Base-by-base conservation (phyloP, 2,797 vertebrate species). In the Falco novaeseelandiae region DNA sequence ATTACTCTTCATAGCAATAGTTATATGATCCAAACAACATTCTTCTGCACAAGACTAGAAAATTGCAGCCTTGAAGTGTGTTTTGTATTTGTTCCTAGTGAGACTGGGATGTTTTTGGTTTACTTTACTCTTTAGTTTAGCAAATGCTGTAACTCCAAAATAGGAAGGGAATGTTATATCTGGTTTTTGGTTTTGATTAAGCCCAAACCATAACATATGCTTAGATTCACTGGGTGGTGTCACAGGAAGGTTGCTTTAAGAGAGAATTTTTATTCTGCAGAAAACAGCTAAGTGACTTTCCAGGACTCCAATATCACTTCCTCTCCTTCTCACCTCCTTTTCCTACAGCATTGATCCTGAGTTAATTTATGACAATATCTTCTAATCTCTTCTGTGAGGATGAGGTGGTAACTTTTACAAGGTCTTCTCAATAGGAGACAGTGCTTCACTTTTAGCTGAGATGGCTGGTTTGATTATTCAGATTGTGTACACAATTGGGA, bases 121-220 rank as follows among this genome's bases (percentile, higher is more conserved):
- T 88, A 51, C 23, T 85, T 93, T 38, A 36, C 27, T 87, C 55
- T 92, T 80, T 23, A 61, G 22, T 92, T 89, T 67, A 74, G 29
- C 38, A 93, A 87, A 91, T 72, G 25, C n/a, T 87, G 6, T 52
- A 69, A 65, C 49, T 72, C 38, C 42, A 73, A 90, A 91, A 69
- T 79, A 22, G 58, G 36, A 72, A 90, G 54, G 54, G 12, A 49
- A n/a, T 92, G 20, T 86, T 93, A 19, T 57, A 69, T 65, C 49
- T 90, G 26, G 48, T 86, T 90, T 94, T 85, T 89, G 52, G 40
- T 83, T 96, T 72, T 91, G 54, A 46, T 91, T 89, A 80, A 84
- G 44, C 23, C 38, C n/a, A 58, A 78, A 52, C 27, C 19, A 32
- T 67, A 84, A 42, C 14, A 63, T 71, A 67, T 63, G 49, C 40